Evolutionary conservation across 1,140 invertebrate genomes (phyloP).

Genomic region (Heliconius hewitsoni): DNA sequence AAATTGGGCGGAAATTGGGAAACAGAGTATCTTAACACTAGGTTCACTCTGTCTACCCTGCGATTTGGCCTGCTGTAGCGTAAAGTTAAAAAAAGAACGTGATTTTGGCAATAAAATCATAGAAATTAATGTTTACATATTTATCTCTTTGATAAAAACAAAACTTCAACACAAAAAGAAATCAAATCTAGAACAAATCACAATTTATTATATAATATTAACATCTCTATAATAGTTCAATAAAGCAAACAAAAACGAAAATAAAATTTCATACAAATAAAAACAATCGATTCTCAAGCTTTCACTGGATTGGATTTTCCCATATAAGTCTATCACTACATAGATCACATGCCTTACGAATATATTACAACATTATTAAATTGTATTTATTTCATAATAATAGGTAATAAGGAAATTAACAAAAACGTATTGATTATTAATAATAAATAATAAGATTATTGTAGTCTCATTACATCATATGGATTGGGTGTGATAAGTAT

Average conservation of each 20-base stretch:
- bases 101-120: too few species aligned
- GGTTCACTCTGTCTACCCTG: too few species aligned
- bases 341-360: background rate
- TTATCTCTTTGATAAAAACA: too few species aligned
- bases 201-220: background rate
- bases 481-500: too few species aligned
- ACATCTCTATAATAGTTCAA: background rate
- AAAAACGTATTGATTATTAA: background rate
- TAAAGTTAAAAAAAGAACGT: too few species aligned
- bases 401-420: background rate
- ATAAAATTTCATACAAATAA: background rate
- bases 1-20: too few species aligned
- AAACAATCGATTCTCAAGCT: conserved; percentile 4
- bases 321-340: background rate
- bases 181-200: background rate
- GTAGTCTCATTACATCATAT: too few species aligned
- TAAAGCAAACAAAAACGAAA: background rate
- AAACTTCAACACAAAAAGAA: background rate
- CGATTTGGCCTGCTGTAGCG: too few species aligned
- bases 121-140: too few species aligned
- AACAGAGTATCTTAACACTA: too few species aligned
- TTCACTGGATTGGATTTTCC: background rate
- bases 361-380: background rate
- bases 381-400: background rate
- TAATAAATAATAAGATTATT: too few species aligned